Conservation (phyloP, 2,888 invertebrate species). For the Dicycla oo region DNA sequence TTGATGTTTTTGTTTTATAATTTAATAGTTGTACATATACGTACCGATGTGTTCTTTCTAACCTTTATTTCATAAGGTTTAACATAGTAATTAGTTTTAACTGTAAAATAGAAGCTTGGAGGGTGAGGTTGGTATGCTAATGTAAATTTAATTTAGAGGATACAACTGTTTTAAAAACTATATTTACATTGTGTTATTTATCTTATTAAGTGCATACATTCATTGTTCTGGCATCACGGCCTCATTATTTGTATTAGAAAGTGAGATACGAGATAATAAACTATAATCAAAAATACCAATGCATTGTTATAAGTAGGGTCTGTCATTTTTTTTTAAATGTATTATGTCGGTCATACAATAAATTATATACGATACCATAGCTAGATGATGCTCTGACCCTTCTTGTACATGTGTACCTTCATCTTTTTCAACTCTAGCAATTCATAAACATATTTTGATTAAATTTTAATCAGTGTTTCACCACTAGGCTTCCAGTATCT, state of each 20-base stretch:
- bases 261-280: background rate
- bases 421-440: background rate
- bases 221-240: background rate
- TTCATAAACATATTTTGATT: background rate
- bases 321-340: background rate
- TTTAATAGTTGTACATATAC: background rate
- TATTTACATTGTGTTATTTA: background rate
- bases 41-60: conserved; percentile 13
- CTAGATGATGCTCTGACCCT: background rate
- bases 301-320: background rate
- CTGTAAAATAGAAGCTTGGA: conserved; percentile 2
- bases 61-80: background rate
- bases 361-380: background rate
- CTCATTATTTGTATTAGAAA: background rate
- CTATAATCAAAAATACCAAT: background rate
- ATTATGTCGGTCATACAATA: background rate
- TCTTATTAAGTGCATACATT: background rate
- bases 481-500: background rate
- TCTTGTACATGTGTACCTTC: background rate
- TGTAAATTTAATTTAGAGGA: background rate
- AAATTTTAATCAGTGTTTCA: background rate
- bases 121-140: conserved; percentile 12
- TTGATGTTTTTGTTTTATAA: conserved; percentile 4
- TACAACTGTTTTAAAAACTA: background rate
- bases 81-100: background rate